Evolutionary conservation across 2,797 vertebrate species (phyloP).

Genomic region (Lepus oiostolus): DNA sequence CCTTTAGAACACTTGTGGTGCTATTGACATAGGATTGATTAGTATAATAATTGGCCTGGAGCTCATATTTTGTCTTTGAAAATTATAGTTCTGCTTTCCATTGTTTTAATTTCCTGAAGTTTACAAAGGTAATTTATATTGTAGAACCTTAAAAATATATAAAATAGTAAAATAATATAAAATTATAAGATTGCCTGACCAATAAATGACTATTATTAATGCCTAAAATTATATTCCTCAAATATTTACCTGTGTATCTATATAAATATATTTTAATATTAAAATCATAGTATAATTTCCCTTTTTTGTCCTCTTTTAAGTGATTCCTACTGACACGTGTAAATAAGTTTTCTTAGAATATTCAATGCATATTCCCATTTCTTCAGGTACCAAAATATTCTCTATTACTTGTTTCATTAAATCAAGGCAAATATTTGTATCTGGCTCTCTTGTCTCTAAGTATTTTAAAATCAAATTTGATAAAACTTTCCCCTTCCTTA

Average conservation of each 20-base stretch:
- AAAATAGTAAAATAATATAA: neutral
- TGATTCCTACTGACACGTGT: neutral
- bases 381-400: neutral
- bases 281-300: neutral
- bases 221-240: neutral
- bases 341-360: constrained; percentile 8
- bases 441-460: neutral
- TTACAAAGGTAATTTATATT: constrained; percentile 6
- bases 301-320: neutral
- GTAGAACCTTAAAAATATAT: neutral
- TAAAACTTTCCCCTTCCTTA: neutral
- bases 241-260: neutral
- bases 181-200: neutral
- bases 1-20: neutral
- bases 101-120: neutral
- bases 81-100: neutral
- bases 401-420: neutral
- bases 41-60: neutral
- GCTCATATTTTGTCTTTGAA: neutral
- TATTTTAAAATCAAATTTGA: constrained; percentile 50
- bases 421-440: neutral
- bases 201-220: neutral
- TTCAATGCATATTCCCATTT: neutral
- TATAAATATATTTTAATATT: neutral
- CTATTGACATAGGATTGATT: neutral